These are phyloP conservation scores for Xestia xanthographa DNA, from an alignment of 2,888 invertebrate species.

Conservation along the genomic window DNA sequence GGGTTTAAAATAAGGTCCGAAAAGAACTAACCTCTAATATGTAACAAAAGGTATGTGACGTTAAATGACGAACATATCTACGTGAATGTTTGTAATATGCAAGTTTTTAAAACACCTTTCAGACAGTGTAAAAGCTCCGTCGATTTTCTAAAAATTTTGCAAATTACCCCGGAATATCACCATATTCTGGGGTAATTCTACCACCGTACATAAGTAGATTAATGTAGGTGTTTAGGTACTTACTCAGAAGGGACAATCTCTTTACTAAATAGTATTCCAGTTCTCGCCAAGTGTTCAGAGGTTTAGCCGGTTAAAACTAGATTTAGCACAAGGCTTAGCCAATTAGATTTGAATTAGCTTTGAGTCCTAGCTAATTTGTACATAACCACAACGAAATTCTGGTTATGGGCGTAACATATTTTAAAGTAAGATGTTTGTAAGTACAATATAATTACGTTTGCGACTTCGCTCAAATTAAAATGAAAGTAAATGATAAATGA, in stretches of 20 bases:
- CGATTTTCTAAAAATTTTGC: not conserved
- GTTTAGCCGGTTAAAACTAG: constrained; percentile 27
- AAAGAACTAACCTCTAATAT: no score
- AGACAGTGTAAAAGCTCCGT: not conserved
- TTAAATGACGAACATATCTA: not conserved
- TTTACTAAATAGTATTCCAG: constrained; percentile 10
- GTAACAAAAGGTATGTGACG: not conserved
- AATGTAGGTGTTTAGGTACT: not conserved
- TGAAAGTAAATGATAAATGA: no score
- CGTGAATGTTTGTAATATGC: not conserved
- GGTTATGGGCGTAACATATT: constrained; percentile 15
- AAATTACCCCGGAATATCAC: not conserved
- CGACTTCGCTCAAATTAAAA: not conserved
- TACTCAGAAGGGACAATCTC: not conserved
- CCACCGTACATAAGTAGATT: not conserved
- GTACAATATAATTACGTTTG: not conserved
- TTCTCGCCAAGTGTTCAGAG: constrained; percentile 7
- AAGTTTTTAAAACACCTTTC: not conserved
- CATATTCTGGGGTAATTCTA: no score
- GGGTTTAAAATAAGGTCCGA: not conserved
- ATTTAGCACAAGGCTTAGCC: constrained; percentile 30
- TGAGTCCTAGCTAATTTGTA: constrained; percentile 16
- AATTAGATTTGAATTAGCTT: constrained; percentile 39
- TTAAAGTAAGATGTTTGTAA: not conserved
- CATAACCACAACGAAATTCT: constrained; percentile 12